A percentile compares a stretch with the other conserved stretches of the same genome.
phyloP scores from a whole-genome alignment of 1,140 invertebrate species.

The Nasonia giraulti region DNA sequence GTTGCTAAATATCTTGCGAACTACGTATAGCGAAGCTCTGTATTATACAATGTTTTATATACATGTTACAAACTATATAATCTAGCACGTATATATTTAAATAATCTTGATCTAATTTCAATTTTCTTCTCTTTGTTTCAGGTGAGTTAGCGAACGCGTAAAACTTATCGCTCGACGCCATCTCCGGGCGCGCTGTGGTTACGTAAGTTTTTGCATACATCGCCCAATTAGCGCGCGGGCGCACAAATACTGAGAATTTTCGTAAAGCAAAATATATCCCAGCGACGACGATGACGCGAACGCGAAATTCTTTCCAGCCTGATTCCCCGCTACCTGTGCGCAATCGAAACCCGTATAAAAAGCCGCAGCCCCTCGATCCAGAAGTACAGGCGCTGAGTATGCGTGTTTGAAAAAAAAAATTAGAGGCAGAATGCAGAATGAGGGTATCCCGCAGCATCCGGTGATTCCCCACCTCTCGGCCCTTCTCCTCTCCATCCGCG shows the following conservation, averaged over 20 bases:
- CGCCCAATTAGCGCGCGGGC: background rate
- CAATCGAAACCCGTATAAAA: background rate
- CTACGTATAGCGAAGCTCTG: background rate
- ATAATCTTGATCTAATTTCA: background rate
- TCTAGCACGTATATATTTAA: background rate
- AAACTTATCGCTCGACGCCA: background rate
- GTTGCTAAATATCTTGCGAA: conserved; percentile 15
- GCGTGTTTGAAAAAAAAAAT: background rate
- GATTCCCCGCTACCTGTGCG: background rate
- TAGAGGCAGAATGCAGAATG: conserved; percentile 28
- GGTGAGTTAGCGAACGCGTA: background rate
- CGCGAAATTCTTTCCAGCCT: background rate
- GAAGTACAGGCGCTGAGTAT: background rate
- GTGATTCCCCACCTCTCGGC: conserved; percentile 28
- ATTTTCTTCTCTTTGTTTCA: background rate
- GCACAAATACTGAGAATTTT: background rate
- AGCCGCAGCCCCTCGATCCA: background rate
- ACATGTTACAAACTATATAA: background rate
- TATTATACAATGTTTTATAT: background rate
- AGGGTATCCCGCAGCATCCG: conserved; percentile 40
- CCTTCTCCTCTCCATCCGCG: background rate
- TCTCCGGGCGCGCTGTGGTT: background rate
- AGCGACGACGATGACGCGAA: background rate
- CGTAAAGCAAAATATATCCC: background rate
- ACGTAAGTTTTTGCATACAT: background rate